phyloP scores from a whole-genome alignment of 2,113 vertebrate genomes.

The Acanthochromis polyacanthus region DNA sequence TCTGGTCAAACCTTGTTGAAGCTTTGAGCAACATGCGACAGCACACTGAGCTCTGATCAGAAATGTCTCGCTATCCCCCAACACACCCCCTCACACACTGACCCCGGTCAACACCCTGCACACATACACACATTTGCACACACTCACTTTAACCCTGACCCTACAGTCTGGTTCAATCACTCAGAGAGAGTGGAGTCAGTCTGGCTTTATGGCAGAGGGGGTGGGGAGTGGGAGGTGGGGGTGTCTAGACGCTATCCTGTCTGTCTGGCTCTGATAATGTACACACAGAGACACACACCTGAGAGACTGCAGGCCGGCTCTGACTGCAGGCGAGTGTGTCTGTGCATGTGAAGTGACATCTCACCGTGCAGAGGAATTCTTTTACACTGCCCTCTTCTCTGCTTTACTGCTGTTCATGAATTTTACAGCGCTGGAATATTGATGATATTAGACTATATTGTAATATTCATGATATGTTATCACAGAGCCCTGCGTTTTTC shows the following conservation, averaged over 20 bases:
- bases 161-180: slow-evolving; percentile 67
- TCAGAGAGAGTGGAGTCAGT: slow-evolving; percentile 60
- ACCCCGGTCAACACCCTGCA: slow-evolving; percentile 34
- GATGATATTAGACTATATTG: slow-evolving; percentile 63
- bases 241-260: slow-evolving; percentile 77
- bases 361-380: slow-evolving; percentile 41
- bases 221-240: slow-evolving; percentile 9
- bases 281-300: slow-evolving; percentile 58
- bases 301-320: slow-evolving; percentile 39
- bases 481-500: slow-evolving; percentile 28
- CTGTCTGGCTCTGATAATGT: slow-evolving; percentile 75
- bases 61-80: slow-evolving; percentile 20
- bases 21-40: slow-evolving; percentile 16
- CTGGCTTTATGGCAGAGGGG: slow-evolving; percentile 60
- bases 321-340: slow-evolving; percentile 15
- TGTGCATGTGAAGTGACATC: slow-evolving; percentile 37
- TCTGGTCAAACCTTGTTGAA: slow-evolving; percentile 5
- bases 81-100: neutral
- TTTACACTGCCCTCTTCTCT: slow-evolving; percentile 36
- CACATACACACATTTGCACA: slow-evolving; percentile 14
- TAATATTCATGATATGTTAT: slow-evolving; percentile 73
- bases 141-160: slow-evolving; percentile 63
- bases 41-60: slow-evolving; percentile 12
- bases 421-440: slow-evolving; percentile 65
- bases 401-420: slow-evolving; percentile 58